Evolutionary conservation across 2,797 vertebrate species (phyloP), one percentile per base, ranked within the genome.

Genomic region (Scomberomorus guttatus): DNA sequence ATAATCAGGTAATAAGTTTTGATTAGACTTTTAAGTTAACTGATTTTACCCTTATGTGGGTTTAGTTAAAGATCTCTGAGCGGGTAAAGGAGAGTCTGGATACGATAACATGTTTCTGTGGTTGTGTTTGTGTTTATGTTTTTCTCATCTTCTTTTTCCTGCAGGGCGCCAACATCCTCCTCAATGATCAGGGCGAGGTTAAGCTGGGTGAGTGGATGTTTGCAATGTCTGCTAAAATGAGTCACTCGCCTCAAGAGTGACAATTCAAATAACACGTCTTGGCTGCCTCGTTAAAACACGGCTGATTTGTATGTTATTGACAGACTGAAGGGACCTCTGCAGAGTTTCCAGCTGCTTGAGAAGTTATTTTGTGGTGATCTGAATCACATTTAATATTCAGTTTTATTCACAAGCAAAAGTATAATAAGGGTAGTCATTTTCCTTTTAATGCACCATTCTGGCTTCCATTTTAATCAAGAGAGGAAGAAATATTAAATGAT

Each of bases 121-220:
- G 57, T 42, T 50, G 22, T 72, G 46, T 57, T 12, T 72, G 63
- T 78, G 54, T 62, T 72, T 65, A 75, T 59, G n/a, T 73, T 65
- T 27, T 1, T 77, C 24, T 73, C 22, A 0, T 20, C 20, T n/a
- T 77, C 50, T 80, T 72, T 79, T 58, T 60, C 29, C 73, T 85
- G 37, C 86, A 98, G 97, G 97, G 97, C 69, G 97, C 97, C 89
- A 98, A 98, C 88, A 96, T 98, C 90, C 96, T 98, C 77, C 94
- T 98, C 77, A 98, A 97, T 1, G 95, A 97, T 57, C 93, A 93
- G 9, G 97, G 97, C 66, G 95, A 97, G 83, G 97, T 98, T 66
- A 97, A 95, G 77, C 86, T 98, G 56, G 97, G 97, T 98, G 89
- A 34, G 92, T 91, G 77, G 59, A 80, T 62, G 79, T 72, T 52